A percentile compares a stretch with the other conserved stretches of the same genome.
phyloP scores from a whole-genome alignment of 92 coral and sea anemone genomes.

The Phenganax stokvisi region DNA sequence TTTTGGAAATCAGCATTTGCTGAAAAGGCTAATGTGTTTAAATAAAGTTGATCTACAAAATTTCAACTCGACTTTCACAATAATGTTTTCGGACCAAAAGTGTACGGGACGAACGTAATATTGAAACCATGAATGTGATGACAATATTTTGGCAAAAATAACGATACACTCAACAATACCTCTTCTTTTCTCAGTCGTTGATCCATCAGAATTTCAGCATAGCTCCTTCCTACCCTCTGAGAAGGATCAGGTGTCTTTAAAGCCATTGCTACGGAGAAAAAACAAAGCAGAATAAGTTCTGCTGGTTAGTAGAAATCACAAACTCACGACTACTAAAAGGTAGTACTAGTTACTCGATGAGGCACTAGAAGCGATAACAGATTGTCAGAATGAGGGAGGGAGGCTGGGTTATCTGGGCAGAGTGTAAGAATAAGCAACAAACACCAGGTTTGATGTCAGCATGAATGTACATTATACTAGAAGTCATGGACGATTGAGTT shows the following conservation, averaged over 20 bases:
- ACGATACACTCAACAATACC: conserved; percentile 40
- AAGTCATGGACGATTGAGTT: too few species aligned
- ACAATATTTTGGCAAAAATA: not conserved
- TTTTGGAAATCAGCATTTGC: too few species aligned
- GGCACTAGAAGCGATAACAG: not conserved
- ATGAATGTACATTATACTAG: not conserved
- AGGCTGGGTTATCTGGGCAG: conserved; percentile 15
- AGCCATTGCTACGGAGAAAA: conserved; percentile 60
- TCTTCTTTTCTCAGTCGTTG: conserved; percentile 69
- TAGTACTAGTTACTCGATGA: not conserved
- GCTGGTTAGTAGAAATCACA: not conserved
- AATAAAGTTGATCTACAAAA: too few species aligned
- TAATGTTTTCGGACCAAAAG: too few species aligned
- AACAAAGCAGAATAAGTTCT: conserved; percentile 39
- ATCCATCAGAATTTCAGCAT: conserved; percentile 73
- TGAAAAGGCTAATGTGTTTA: too few species aligned
- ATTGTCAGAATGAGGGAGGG: too few species aligned
- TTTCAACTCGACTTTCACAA: too few species aligned
- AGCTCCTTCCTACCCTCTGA: conserved; percentile 62
- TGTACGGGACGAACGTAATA: too few species aligned
- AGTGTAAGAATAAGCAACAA: conserved; percentile 33
- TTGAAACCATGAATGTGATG: not conserved
- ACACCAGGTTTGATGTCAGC: conserved; percentile 1
- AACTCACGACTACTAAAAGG: too few species aligned
- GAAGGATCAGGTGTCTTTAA: conserved; percentile 93